phyloP scores from a whole-genome alignment of 2,113 vertebrate species.

The Microtus montanus region DNA sequence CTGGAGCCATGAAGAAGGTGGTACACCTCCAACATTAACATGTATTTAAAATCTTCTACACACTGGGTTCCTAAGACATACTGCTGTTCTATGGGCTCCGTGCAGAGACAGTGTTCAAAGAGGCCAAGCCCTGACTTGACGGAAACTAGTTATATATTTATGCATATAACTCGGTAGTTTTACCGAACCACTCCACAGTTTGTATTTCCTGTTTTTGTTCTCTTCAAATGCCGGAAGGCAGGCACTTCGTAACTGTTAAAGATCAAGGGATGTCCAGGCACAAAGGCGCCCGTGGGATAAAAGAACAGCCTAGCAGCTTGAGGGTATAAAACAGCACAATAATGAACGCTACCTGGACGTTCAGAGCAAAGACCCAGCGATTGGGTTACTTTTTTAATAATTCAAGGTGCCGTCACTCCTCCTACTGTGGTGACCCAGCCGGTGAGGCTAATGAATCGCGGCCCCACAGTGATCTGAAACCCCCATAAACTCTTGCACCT shows the following conservation, averaged over 20 bases:
- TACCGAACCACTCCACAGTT: slow-evolving; percentile 63
- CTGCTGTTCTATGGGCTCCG: neutral
- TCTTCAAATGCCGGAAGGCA: slow-evolving; percentile 72
- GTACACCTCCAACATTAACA: neutral
- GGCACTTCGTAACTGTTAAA: slow-evolving; percentile 71
- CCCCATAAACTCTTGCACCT: slow-evolving; percentile 72
- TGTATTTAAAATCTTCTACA: slow-evolving; percentile 17
- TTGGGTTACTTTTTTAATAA: slow-evolving; percentile 78
- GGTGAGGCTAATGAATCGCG: slow-evolving; percentile 46
- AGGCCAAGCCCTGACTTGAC: slow-evolving; percentile 33
- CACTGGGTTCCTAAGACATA: slow-evolving; percentile 32
- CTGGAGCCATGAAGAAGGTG: neutral
- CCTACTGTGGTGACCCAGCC: slow-evolving; percentile 50
- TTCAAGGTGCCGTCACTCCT: slow-evolving; percentile 51
- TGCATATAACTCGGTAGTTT: slow-evolving; percentile 66
- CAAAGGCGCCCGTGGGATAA: slow-evolving; percentile 45
- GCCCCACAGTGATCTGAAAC: slow-evolving; percentile 30
- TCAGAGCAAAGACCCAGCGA: slow-evolving; percentile 65
- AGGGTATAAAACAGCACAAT: slow-evolving; percentile 51
- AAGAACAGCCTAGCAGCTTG: slow-evolving; percentile 53
- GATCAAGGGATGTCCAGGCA: slow-evolving; percentile 63
- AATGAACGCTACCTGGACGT: slow-evolving; percentile 63
- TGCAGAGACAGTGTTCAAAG: slow-evolving; percentile 27
- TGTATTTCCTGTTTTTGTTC: slow-evolving; percentile 74
- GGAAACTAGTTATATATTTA: slow-evolving; percentile 22